Conservation (phyloP, 37 sponge, comb jelly and placozoan species). For the Tethya wilhelma region DNA sequence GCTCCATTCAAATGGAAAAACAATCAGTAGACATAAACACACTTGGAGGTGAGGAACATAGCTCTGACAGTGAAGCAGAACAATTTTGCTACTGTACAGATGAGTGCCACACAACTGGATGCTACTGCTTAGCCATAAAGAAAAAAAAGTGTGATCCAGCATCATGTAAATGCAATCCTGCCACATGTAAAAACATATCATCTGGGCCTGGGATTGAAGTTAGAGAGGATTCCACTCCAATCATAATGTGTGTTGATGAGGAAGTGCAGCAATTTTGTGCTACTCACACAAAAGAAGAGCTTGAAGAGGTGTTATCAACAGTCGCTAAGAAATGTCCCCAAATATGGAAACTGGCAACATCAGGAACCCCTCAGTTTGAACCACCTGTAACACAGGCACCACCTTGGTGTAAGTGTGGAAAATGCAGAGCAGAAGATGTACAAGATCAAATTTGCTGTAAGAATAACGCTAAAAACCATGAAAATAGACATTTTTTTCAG, state of each 20-base stretch:
- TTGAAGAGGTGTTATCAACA: background rate
- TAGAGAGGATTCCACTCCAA: no score
- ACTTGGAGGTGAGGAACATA: background rate
- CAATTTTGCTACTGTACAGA: background rate
- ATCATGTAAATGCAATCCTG: background rate
- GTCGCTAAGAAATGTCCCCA: background rate
- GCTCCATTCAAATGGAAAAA: background rate
- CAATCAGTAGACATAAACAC: background rate
- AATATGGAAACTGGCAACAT: background rate
- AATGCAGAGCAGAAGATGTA: background rate
- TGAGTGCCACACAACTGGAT: no score
- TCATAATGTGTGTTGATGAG: no score
- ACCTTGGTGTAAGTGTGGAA: background rate
- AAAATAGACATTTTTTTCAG: background rate
- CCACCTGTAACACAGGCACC: no score
- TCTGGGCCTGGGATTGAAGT: background rate
- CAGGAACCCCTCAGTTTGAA: no score
- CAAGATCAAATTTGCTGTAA: background rate
- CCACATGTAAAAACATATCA: background rate
- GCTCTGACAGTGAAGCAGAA: background rate
- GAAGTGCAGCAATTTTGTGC: background rate
- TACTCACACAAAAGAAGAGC: background rate
- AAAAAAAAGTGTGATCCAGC: background rate
- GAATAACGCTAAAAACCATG: background rate
- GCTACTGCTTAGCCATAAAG: no score